Evolutionary conservation across 2,113 vertebrate species (phyloP), one percentile per base, ranked within the genome.

Genomic region (Rhinogobius similis): DNA sequence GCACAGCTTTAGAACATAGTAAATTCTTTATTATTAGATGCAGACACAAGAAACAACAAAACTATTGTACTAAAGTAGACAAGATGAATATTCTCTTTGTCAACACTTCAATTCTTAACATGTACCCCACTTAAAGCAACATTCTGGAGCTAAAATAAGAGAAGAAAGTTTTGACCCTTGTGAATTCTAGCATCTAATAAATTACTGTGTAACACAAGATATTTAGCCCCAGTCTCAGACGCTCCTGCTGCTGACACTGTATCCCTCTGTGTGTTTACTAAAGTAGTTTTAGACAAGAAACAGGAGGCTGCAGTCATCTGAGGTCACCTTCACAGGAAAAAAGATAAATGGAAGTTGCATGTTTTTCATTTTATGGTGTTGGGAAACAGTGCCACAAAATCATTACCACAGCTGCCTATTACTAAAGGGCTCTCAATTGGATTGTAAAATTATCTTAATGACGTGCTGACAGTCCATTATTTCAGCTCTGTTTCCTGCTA

Each of bases 341-440:
- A 38, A 59, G 27, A 32, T 61, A 10, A 61, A 32, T 11, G 38
- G 58, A 61, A 61, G 27, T 61, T 61, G 58, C 29, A 61, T 61
- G 36, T 63, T 43, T 63, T 41, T 12, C 21, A 21, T 41, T 63
- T 63, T 63, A 24, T 41, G 12, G 21, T 41, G 29, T 39, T 39
- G 36, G 39, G 36, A 39, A 63, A 63, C 38, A 24, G 62, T 63
- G 38, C n/a, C 62, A 11, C 20, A 0, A 43, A 52, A 41, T 29
- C 29, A 61, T 61, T 38, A 36, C 58, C 55, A 11, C 18, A 18
- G 41, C 62, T 77, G 26, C 26, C 39, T 53, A 29, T 8, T 32
- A 52, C 13, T 50, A 68, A 68, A 56, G 43, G 43, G 11, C 38
- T 26, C 7, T 9, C 24, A 50, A 24, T 20, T 32, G 13, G 27